Conservation (phyloP, 2,888 invertebrate genomes). For the Pterobdella sp. region DNA sequence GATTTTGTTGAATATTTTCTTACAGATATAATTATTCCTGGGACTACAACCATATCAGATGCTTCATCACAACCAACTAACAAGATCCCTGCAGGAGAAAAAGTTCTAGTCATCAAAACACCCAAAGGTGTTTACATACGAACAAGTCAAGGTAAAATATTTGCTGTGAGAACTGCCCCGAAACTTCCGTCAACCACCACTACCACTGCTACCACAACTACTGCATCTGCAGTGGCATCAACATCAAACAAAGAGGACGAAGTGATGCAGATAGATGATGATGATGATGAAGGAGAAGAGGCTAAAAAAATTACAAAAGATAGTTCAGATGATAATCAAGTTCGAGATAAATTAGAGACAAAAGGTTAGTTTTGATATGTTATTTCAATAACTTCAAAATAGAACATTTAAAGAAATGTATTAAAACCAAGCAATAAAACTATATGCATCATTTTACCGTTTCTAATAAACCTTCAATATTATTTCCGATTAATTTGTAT, state of each 20-base stretch:
- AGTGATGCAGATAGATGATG: slow-evolving; percentile 11
- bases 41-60: slow-evolving; percentile 82
- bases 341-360: too few species aligned
- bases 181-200: slow-evolving; percentile 29
- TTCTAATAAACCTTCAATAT: too few species aligned
- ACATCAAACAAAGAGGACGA: background rate
- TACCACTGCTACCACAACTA: slow-evolving; percentile 16
- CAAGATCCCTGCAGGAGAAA: slow-evolving; percentile 82
- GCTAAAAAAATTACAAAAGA: too few species aligned
- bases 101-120: slow-evolving; percentile 86
- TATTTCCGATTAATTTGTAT: too few species aligned
- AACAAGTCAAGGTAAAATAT: slow-evolving; percentile 39
- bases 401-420: too few species aligned
- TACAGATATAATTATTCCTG: slow-evolving; percentile 53
- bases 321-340: too few species aligned
- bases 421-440: too few species aligned
- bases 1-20: slow-evolving; percentile 13
- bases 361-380: too few species aligned
- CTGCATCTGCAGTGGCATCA: background rate
- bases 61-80: slow-evolving; percentile 75
- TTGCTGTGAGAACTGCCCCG: slow-evolving; percentile 38
- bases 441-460: too few species aligned
- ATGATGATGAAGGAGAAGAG: slow-evolving; percentile 20
- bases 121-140: slow-evolving; percentile 87
- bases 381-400: too few species aligned